Conservation (phyloP, 2,888 invertebrate genomes). For the Exocentrus adspersus region DNA sequence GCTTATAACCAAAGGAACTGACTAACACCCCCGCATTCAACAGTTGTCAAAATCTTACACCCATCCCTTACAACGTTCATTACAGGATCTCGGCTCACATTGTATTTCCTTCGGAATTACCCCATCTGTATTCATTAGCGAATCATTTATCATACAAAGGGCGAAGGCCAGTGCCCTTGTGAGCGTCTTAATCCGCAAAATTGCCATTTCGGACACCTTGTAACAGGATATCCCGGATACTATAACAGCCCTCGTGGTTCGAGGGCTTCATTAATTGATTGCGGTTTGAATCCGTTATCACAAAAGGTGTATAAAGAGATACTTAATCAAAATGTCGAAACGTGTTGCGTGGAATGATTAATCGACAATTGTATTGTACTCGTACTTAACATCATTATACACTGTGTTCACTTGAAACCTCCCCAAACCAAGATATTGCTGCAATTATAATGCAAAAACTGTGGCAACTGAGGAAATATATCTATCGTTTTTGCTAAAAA, state of each 20-base stretch:
- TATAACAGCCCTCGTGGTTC: slow-evolving; percentile 12
- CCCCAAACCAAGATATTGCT: no score
- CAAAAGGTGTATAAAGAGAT: slow-evolving; percentile 4
- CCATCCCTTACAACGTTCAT: background rate
- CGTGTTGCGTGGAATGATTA: background rate
- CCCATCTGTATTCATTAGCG: slow-evolving; percentile 10
- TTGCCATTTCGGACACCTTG: slow-evolving; percentile 22
- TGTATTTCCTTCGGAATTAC: slow-evolving; percentile 3
- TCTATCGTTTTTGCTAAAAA: no score
- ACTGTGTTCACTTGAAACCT: no score
- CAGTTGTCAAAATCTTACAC: background rate
- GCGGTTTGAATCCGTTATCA: background rate
- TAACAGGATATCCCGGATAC: slow-evolving; percentile 13
- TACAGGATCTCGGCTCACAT: background rate
- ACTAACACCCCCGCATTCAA: background rate
- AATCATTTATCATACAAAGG: slow-evolving; percentile 20
- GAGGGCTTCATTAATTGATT: slow-evolving; percentile 20
- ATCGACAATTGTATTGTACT: background rate
- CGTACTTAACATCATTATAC: background rate
- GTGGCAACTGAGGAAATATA: no score
- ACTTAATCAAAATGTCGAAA: slow-evolving; percentile 13
- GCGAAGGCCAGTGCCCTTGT: slow-evolving; percentile 8
- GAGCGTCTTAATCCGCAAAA: slow-evolving; percentile 13
- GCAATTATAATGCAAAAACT: no score
- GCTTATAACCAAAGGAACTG: no score